A percentile compares a stretch with the other conserved stretches of the same genome.
These are phyloP conservation scores for Phataginus tricuspis DNA, from an alignment of 2,797 vertebrate genomes.

Conservation along the genomic window DNA sequence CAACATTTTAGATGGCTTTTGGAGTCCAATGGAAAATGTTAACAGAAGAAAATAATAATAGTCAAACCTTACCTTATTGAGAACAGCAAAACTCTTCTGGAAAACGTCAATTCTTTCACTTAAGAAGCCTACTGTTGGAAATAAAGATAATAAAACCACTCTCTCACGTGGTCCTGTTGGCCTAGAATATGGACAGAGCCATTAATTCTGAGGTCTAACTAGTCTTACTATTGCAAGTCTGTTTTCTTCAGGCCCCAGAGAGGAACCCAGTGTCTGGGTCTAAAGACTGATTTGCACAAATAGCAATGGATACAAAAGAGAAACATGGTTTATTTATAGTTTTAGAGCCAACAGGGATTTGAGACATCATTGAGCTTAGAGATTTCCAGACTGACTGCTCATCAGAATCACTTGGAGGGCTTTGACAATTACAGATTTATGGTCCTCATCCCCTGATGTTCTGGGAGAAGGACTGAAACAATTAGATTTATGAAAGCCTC, in stretches of 20 bases:
- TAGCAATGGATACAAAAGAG: background rate
- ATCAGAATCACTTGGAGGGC: background rate
- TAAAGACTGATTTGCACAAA: constrained; percentile 9
- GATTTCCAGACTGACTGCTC: background rate
- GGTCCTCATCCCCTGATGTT: background rate
- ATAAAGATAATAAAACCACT: constrained; percentile 52
- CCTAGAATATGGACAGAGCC: constrained; percentile 41
- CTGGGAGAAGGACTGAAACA: background rate
- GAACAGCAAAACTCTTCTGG: constrained; percentile 45
- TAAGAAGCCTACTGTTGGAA: constrained; percentile 64
- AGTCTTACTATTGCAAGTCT: background rate
- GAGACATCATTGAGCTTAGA: background rate
- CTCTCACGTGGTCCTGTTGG: constrained; percentile 59
- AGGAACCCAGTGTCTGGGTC: constrained; percentile 16
- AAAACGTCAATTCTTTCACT: constrained; percentile 68
- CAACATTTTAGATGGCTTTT: constrained; percentile 40
- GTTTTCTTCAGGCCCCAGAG: constrained; percentile 40
- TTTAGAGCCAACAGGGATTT: background rate
- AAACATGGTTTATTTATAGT: background rate
- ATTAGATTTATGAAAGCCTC: background rate
- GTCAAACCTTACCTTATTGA: constrained; percentile 56
- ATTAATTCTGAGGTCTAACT: constrained; percentile 59
- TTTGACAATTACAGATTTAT: background rate
- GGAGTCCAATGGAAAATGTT: constrained; percentile 53
- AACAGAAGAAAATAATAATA: constrained; percentile 63